phyloP scores from a whole-genome alignment of 1,140 invertebrate species.

The Dendrolimus kikuchii region DNA sequence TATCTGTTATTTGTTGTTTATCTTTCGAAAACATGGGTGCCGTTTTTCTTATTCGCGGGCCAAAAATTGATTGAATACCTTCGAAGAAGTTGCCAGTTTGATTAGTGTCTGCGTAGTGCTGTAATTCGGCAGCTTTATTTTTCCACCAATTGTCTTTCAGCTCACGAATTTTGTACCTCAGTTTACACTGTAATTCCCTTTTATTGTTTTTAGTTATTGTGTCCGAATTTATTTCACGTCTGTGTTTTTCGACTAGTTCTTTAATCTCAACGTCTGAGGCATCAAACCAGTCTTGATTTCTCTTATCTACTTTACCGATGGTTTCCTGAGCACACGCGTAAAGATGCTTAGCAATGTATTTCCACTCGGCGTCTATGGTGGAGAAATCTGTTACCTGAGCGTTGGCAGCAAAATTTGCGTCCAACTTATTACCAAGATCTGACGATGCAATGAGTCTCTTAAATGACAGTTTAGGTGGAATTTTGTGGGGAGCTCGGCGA shows the following conservation, averaged over 20 bases:
- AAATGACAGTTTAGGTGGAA: conserved; percentile 7
- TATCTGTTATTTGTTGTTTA: not conserved
- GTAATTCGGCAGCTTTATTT: conserved; percentile 13
- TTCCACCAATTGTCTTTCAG: conserved; percentile 19
- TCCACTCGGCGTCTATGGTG: conserved; percentile 8
- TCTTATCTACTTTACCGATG: conserved; percentile 9
- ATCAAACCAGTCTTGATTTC: conserved; percentile 19
- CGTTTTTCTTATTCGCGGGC: conserved; percentile 9
- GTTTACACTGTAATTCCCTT: not conserved
- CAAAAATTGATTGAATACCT: conserved; percentile 5
- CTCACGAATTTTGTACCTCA: conserved; percentile 14
- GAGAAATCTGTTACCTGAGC: not conserved
- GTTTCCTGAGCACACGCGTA: conserved; percentile 4
- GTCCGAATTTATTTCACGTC: conserved; percentile 2
- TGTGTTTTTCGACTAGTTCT: conserved; percentile 9
- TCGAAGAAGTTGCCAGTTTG: conserved; percentile 18
- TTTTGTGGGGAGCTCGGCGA: conserved; percentile 13
- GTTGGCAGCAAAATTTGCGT: not conserved
- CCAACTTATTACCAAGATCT: conserved; percentile 1
- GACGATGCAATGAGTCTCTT: conserved; percentile 4
- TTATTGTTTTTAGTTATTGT: not conserved
- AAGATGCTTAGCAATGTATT: conserved; percentile 5
- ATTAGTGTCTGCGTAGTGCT: conserved; percentile 16
- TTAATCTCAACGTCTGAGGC: conserved; percentile 9
- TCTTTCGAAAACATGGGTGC: conserved; percentile 13